Base-by-base conservation (phyloP, 2,113 vertebrate genomes). In the Saguinus imperator region DNA sequence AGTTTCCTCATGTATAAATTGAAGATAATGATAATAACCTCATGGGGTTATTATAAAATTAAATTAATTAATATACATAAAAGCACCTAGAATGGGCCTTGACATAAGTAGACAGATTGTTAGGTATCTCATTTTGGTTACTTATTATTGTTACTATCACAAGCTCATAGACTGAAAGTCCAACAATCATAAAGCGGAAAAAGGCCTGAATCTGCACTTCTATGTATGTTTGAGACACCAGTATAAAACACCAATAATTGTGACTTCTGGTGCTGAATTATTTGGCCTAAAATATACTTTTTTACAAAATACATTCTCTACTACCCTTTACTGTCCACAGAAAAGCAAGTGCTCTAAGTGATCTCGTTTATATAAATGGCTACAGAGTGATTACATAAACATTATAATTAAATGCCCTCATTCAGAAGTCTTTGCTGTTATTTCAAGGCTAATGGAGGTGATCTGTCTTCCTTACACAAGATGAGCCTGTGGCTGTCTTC, bases 371-470 rank as follows among this genome's bases (percentile, higher is more conserved):
- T 61, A 32, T 58, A 96, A 94, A 95, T 91, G 82, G 18, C 32
- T 89, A 92, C 12, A 37, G 43, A 94, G 87, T 66, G 89, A 96
- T 97, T 96, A 17, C 89, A 94, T 97, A 96, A 97, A 96, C 90
- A 97, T 85, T 83, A 55, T 94, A 97, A 97, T 96, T 94, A 94
- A 97, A 93, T 92, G 90, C 77, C 79, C 79, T 86, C 61, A 90
- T 92, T 66, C 94, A 96, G 89, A 97, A 96, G 77, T 91, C 94
- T 92, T 70, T 83, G 61, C 11, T 80, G 91, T 95, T 89, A n/a
- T 91, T 96, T 88, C 88, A 88, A 88, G 77, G 66, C 85, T 97
- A 97, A 98, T 93, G 85, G 81, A 97, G 84, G 81, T 90, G 52
- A 97, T 96, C 91, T 76, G 66, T 95, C 94, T 95, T 94, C 45